A percentile compares a stretch with the other conserved stretches of the same genome.
Conservation (phyloP, 2,888 invertebrate genomes). For the Trachelus iudaicus region DNA sequence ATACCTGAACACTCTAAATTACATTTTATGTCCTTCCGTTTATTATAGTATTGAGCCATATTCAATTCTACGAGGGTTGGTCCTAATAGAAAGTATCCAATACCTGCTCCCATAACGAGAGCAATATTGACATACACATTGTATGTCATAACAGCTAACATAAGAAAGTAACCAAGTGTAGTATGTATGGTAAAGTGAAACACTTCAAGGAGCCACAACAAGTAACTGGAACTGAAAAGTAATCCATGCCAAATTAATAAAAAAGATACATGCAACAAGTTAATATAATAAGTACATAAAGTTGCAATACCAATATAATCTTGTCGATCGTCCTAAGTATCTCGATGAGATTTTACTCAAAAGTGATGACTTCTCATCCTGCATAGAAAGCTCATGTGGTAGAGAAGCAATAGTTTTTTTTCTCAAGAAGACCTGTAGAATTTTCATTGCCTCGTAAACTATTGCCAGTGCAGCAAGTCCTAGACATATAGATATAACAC, state of each 20-base stretch:
- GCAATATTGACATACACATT: constrained; percentile 76
- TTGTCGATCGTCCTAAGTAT: constrained; percentile 20
- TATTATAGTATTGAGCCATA: constrained; percentile 61
- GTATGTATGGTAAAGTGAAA: constrained; percentile 70
- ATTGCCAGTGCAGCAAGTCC: constrained; percentile 71
- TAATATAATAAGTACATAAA: too few relatives aligned
- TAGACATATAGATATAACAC: constrained; percentile 72
- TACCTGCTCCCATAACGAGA: constrained; percentile 72
- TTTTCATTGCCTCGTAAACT: constrained; percentile 71
- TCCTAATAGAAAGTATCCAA: constrained; percentile 72
- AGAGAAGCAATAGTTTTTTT: constrained; percentile 59
- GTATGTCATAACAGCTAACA: constrained; percentile 81
- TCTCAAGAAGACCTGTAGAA: constrained; percentile 66
- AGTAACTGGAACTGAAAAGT: too few relatives aligned
- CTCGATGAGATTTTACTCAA: constrained; percentile 52
- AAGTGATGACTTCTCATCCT: constrained; percentile 61
- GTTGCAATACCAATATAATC: too few relatives aligned
- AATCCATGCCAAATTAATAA: too few relatives aligned
- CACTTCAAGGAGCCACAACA: constrained; percentile 60
- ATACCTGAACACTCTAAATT: constrained; percentile 55
- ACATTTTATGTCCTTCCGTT: constrained; percentile 41
- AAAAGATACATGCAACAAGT: too few relatives aligned
- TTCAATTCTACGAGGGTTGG: constrained; percentile 68
- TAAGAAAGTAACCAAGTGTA: constrained; percentile 75
- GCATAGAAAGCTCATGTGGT: constrained; percentile 58